phyloP scores from a whole-genome alignment of 1,140 invertebrate genomes.

The Cotesia typhae region DNA sequence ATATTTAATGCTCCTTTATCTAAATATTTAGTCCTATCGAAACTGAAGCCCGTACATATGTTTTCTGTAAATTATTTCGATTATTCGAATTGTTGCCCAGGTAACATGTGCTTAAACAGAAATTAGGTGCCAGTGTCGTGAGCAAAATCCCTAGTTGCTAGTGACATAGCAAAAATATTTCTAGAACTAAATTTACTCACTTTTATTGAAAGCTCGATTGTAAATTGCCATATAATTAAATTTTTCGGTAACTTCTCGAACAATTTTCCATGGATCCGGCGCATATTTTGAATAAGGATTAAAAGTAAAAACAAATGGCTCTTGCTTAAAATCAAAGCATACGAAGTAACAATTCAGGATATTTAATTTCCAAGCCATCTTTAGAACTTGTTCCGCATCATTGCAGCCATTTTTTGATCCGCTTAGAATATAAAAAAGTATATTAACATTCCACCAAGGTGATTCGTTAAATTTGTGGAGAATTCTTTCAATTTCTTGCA shows the following conservation, averaged over 20 bases:
- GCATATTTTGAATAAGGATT: slow-evolving; percentile 11
- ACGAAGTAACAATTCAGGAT: neutral
- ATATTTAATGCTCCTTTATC: too few species aligned
- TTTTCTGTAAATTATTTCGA: neutral
- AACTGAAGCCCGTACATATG: neutral
- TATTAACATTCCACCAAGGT: slow-evolving; percentile 3
- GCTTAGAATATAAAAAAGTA: neutral
- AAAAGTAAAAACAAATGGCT: neutral
- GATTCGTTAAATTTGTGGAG: neutral
- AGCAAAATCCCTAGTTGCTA: too few species aligned
- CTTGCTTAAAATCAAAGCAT: neutral
- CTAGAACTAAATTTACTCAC: neutral
- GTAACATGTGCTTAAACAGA: too few species aligned
- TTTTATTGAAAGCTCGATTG: neutral
- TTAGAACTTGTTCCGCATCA: neutral
- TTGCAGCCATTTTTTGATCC: slow-evolving; percentile 1
- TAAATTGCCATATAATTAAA: neutral
- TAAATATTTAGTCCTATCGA: slow-evolving; percentile 1
- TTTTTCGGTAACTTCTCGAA: too few species aligned
- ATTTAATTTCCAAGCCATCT: neutral
- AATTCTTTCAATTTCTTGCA: neutral
- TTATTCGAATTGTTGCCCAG: too few species aligned
- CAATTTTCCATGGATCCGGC: neutral
- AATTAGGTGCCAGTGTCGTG: too few species aligned
- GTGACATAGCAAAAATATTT: too few species aligned